Evolutionary conservation across 2,113 vertebrate species (phyloP), one percentile per base, ranked within the genome.

Genomic region (Mola mola): DNA sequence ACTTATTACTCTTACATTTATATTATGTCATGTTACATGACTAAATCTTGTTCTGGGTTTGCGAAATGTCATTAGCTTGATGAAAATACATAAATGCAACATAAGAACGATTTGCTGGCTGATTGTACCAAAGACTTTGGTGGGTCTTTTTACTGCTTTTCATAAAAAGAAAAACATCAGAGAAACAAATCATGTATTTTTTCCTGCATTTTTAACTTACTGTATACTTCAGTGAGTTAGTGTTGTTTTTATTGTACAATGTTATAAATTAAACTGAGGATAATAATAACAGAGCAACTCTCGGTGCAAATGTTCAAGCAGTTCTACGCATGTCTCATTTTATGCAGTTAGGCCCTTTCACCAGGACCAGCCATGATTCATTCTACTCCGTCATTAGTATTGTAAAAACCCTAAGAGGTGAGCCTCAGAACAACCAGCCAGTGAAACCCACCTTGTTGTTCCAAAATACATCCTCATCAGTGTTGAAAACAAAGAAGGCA

Each of bases 401-500:
- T 34, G 11, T 34, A 34, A 33, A 33, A 75, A 64, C 26, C 59
- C 55, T 67, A 38, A 72, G 68, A 59, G 70, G 46, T 71, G 64
- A 66, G 51, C 55, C 12, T 20, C 46, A 19, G 50, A 56, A 48
- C 61, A 71, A 55, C 6, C 21, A 60, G 29, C 34, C 28, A 26
- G 12, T 47, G 37, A 31, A 65, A 50, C 68, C 48, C 42, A 21
- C 38, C 70, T 71, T 59, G 36, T 8, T 37, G 34, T 66, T 69
- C 59, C 42, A 57, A 40, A 34, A 63, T 60, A 76, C 61, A 64
- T 57, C 47, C 46, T 55, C 48, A 71, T 80, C 71, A 62, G 66
- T 62, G 72, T 43, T 60, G 34, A 70, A 83, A 67, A 51, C 63
- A 75, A 57, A 63, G 58, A 55, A 75, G 69, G 56, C 72, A 46